Percentiles rank a stretch among this genome's conserved stretches.
Evolutionary conservation across 2,797 vertebrate genomes (phyloP).

Genomic region (Eupleurogrammus muticus): DNA sequence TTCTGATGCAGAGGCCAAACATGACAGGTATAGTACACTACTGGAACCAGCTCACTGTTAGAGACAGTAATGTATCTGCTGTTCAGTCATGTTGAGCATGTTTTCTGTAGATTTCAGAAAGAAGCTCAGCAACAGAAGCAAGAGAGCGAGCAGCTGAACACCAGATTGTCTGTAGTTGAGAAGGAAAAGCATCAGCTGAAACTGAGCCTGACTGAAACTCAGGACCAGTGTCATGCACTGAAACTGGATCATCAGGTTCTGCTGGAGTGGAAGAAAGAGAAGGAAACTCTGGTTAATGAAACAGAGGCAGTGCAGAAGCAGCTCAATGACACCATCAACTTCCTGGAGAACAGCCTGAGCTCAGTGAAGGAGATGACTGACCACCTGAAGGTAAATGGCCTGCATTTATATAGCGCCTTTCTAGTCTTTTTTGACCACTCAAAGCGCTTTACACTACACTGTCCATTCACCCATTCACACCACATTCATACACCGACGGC

Average conservation of each 20-base stretch:
- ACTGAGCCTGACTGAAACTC: constrained; percentile 72
- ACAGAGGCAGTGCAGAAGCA: constrained; percentile 83
- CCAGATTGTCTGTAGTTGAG: constrained; percentile 71
- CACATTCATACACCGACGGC: too few species aligned
- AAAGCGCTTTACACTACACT: too few species aligned
- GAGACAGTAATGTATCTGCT: neutral
- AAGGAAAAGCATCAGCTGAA: constrained; percentile 83
- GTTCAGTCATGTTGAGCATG: neutral
- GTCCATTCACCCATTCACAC: too few species aligned
- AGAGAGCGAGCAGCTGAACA: constrained; percentile 82
- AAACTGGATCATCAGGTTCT: constrained; percentile 82
- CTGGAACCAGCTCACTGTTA: neutral
- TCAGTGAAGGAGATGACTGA: constrained; percentile 72
- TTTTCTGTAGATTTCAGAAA: constrained; percentile 71
- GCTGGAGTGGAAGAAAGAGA: constrained; percentile 88
- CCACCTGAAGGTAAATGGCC: constrained; percentile 68
- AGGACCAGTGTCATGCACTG: constrained; percentile 83
- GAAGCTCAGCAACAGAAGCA: constrained; percentile 87
- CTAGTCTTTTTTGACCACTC: too few species aligned
- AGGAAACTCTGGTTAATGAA: constrained; percentile 80
- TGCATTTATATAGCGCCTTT: too few species aligned
- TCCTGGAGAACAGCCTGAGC: constrained; percentile 81
- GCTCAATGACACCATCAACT: constrained; percentile 79
- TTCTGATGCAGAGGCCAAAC: constrained; percentile 86
- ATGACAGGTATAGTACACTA: constrained; percentile 71